These are phyloP conservation scores for Atrina japonica DNA, from an alignment of 2,888 invertebrate species.

Conservation along the genomic window DNA sequence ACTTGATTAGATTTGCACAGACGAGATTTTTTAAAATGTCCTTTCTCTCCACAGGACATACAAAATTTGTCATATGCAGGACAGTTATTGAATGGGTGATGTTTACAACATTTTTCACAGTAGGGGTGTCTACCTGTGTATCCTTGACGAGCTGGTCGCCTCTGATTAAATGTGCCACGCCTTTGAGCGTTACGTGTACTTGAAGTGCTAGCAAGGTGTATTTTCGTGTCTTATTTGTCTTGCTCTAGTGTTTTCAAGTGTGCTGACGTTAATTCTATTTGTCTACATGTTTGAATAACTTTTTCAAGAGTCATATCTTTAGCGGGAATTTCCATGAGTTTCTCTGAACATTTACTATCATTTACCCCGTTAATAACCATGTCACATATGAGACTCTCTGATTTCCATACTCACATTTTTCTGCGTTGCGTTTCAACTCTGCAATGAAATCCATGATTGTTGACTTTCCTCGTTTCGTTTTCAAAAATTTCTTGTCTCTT, in stretches of 20 bases:
- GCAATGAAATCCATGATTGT: conserved; percentile 44
- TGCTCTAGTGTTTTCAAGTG: conserved; percentile 35
- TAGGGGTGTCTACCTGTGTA: conserved; percentile 7
- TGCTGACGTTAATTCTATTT: conserved; percentile 26
- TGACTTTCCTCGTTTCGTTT: conserved; percentile 37
- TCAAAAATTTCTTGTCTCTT: conserved; percentile 47
- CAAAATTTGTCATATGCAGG: conserved; percentile 32
- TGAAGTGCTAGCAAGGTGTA: too few relatives aligned
- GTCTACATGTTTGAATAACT: conserved; percentile 36
- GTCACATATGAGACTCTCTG: too few relatives aligned
- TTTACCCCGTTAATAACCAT: conserved; percentile 47
- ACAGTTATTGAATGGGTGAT: conserved; percentile 20
- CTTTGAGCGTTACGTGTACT: too few relatives aligned
- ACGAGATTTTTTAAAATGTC: conserved; percentile 34
- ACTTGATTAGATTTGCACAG: neutral
- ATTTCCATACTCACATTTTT: conserved; percentile 44
- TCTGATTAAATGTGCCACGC: too few relatives aligned
- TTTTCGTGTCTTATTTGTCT: conserved; percentile 15
- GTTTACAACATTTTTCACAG: conserved; percentile 25
- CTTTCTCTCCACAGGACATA: conserved; percentile 28
- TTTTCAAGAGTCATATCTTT: conserved; percentile 31
- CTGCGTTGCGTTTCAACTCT: conserved; percentile 37
- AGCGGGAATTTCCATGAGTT: conserved; percentile 44
- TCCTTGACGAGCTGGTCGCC: neutral
- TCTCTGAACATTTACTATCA: conserved; percentile 39